These are phyloP conservation scores for Anolis apletophallus DNA, from an alignment of 2,797 vertebrate species.

Conservation along the genomic window DNA sequence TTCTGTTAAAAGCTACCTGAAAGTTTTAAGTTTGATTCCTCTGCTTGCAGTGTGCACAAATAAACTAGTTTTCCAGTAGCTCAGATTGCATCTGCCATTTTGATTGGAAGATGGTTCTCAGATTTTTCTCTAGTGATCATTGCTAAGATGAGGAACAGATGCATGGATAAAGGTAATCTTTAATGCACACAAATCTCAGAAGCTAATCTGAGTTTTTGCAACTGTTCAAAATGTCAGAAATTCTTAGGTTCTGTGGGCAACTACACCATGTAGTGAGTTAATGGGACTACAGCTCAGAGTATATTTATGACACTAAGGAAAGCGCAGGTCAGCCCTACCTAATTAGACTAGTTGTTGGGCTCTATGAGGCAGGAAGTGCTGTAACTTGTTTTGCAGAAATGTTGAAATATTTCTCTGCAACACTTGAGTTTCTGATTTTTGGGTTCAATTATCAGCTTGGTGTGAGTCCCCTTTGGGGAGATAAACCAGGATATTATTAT, in stretches of 20 bases:
- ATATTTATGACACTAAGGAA: too few relatives aligned
- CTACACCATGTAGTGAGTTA: too few relatives aligned
- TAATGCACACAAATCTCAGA: neutral
- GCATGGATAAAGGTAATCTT: neutral
- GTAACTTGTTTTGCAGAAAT: neutral
- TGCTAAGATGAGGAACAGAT: neutral
- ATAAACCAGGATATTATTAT: too few relatives aligned
- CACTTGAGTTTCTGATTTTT: neutral
- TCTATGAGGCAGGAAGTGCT: neutral
- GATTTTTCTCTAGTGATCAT: neutral
- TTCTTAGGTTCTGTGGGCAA: neutral
- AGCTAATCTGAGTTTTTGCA: neutral
- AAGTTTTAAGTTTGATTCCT: slow-evolving; percentile 9
- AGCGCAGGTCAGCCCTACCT: neutral
- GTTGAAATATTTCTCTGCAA: neutral
- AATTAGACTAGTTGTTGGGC: neutral
- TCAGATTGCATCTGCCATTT: neutral
- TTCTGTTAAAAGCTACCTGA: slow-evolving; percentile 28
- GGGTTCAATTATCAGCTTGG: neutral
- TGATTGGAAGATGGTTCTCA: neutral
- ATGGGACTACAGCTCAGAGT: neutral
- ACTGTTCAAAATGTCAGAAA: neutral
- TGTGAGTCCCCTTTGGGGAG: too few relatives aligned
- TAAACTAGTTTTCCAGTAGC: slow-evolving; percentile 26
- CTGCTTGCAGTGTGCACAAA: slow-evolving; percentile 27